Evolutionary conservation across 2,113 vertebrate genomes (phyloP), one percentile per base, ranked within the genome.

Genomic region (Serilophus lunatus): DNA sequence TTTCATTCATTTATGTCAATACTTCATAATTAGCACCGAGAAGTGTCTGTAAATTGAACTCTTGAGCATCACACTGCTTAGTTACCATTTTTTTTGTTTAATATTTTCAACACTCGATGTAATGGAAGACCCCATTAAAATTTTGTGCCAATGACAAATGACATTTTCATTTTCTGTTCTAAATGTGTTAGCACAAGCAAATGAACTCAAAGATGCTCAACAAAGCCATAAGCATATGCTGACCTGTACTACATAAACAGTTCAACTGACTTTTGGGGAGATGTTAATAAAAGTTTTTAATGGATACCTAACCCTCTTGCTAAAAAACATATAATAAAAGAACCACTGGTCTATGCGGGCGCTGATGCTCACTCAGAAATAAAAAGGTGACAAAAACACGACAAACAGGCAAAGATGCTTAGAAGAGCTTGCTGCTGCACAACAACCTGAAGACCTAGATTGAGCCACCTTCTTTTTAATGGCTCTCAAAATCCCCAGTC

Each of bases 1-100:
- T 93, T 96, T 96, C 92, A 95, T 96, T 97, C 90, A 96, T 86
- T 96, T 92, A 82, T 97, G 95, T 94, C 92, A 97, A 97, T 97
- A 96, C 93, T 94, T 96, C 88, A 92, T 94, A 94, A 97, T 96
- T 94, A 97, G 86, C 83, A 75, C 63, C 66, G 78, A 89, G 82
- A 88, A 96, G 88, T 79, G 75, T 91, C 96, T 97, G 94, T 88
- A 95, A 96, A 96, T 95, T 96, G 92, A 97, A 95, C 86, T 94
- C 92, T 96, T 71, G 64, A 94, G 68, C 71, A 95, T 59, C 77
- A 81, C 51, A 72, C 83, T 95, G 85, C 94, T 84, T 94, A 92
- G 95, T 80, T 87, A 57, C 81, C 77, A 47, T 47, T 68, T 86
- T 79, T 93, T 92, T 70, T 86, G 82, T 89, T 57, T 65, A 77